Conservation (phyloP, 2,797 vertebrate genomes). For the Alcedo atthis region DNA sequence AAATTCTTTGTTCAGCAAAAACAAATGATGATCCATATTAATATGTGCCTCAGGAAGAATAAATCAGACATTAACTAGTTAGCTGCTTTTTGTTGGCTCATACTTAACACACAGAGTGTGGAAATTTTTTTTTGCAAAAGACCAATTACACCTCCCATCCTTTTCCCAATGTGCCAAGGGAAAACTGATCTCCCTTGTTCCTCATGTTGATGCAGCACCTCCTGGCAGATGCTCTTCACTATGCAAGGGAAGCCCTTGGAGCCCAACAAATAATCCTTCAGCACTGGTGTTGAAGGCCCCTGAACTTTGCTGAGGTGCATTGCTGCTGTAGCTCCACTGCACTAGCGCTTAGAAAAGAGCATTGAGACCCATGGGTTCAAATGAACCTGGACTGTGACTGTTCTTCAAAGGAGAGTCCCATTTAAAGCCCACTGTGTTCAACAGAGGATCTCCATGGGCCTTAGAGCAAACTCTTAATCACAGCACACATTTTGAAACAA, state of each 20-base stretch:
- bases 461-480: not conserved
- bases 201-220: not conserved
- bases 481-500: not conserved
- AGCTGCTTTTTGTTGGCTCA: not conserved
- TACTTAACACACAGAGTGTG: not conserved
- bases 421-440: not conserved
- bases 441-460: not conserved
- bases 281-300: not conserved
- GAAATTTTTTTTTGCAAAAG: not conserved
- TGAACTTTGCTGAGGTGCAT: not conserved
- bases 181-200: not conserved
- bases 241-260: not conserved
- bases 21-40: slow-evolving; percentile 12
- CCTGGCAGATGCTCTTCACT: rapidly evolving
- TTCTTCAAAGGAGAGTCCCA: not conserved
- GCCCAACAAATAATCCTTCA: not conserved
- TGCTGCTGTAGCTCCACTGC: not conserved
- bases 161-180: not conserved
- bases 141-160: not conserved
- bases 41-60: not conserved
- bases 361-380: not conserved
- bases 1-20: slow-evolving; percentile 30
- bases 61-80: not conserved
- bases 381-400: not conserved
- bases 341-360: not conserved